Base-by-base conservation (phyloP, 2,888 invertebrate genomes). In the Heterodera filipjevi region DNA sequence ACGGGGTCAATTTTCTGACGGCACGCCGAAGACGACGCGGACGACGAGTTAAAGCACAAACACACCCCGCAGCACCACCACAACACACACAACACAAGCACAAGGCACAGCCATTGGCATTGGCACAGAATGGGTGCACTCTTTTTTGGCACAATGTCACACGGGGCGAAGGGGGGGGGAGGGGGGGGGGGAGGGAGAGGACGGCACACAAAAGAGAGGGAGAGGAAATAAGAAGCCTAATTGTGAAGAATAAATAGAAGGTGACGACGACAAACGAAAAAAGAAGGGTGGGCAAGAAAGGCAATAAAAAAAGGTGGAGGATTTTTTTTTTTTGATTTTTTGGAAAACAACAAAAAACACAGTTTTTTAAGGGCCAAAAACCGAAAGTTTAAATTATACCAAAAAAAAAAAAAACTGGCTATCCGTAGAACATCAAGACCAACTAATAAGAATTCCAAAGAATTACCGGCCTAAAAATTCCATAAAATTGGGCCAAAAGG, bases 61-160 rank as follows among this genome's bases (percentile, higher is more conserved):
- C 59, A 59, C 19, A 22, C 53, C 53, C 53, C 16, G 16, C 53
- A 5, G 53, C 1, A 10, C 49, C 5, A 22, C 53, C 53, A 22
- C n/a, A 8, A 27, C 8, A 22, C 22, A 22, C 59, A 22, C 59
- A 5, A 27, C 59, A 49, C 46, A 49, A 3, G 44, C 8, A 12
- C 44, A 12, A 2, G 46, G 46, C 16, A 16, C 46, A 49, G 16
- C 46, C n/a, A n/a, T n/a, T n/a, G n/a, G 16, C 46, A 49, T 16
- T 10, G 22, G 8, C n/a, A 59, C 59, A 59, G 10, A 59, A 59
- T n/a, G 19, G 3, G 22, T 59, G 59, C 59, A 59, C 59, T 59
- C 27, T 59, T 10, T 59, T 59, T 59, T 59, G 59, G n/a, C 59
- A 59, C 59, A 59, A n/a, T n/a, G n/a, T 59, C 59, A 59, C 59